Evolutionary conservation across 2,888 invertebrate species (phyloP).

Genomic region (Rhagophthalmus giganteus): DNA sequence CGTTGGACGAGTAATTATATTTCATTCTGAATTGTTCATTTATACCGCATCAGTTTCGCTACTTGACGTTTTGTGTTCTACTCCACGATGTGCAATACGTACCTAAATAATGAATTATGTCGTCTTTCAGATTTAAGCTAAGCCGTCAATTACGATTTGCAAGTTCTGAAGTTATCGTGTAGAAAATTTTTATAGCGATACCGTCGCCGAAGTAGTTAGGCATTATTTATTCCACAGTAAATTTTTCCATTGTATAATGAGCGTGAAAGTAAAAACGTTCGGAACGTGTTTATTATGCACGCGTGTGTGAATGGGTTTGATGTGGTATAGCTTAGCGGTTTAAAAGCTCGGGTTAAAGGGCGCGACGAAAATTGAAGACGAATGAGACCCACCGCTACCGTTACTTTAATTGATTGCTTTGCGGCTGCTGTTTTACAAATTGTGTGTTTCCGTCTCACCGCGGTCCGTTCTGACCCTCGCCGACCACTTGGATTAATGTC

Average conservation of each 20-base stretch:
- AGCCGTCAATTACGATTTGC: constrained; percentile 8
- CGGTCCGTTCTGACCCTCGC: constrained; percentile 31
- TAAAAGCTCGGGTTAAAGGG: constrained; percentile 21
- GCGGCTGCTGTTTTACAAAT: constrained; percentile 37
- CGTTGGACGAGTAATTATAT: constrained; percentile 38
- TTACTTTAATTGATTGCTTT: constrained; percentile 32
- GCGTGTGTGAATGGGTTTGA: constrained; percentile 20
- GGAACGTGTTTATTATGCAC: constrained; percentile 17
- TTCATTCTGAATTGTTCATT: constrained; percentile 35
- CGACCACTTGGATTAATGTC: constrained; percentile 35
- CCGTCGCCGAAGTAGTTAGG: no score
- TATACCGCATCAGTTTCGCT: constrained; percentile 30
- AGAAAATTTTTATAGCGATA: no score
- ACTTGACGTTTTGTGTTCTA: constrained; percentile 29
- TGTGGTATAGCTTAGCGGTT: constrained; percentile 19
- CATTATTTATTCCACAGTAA: no score
- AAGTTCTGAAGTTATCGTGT: no score
- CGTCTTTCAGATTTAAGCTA: not conserved
- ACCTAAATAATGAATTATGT: constrained; percentile 11
- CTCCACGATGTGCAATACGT: constrained; percentile 1
- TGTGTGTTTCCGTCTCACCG: constrained; percentile 36
- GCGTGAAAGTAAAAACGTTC: constrained; percentile 26
- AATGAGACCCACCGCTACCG: constrained; percentile 31
- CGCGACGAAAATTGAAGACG: constrained; percentile 30
- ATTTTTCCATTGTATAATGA: constrained; percentile 20